phyloP scores from a whole-genome alignment of 2,888 invertebrate species.

The Volucella bombylans region DNA sequence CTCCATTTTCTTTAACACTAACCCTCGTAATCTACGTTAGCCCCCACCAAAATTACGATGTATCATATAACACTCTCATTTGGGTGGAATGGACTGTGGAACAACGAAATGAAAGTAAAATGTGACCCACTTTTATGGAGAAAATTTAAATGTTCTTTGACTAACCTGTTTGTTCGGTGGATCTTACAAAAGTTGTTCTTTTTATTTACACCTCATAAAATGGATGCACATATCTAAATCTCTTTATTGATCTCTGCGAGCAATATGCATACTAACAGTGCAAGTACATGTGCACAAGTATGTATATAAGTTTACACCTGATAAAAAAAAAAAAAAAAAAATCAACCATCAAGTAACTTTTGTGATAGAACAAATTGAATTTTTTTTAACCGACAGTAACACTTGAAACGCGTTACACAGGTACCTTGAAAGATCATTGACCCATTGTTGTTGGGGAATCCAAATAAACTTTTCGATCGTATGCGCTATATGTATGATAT shows the following conservation, averaged over 20 bases:
- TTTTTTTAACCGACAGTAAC: slow-evolving; percentile 16
- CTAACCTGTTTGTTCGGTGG: slow-evolving; percentile 22
- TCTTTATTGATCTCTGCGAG: slow-evolving; percentile 26
- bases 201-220: background rate
- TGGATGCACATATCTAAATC: background rate
- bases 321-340: background rate
- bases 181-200: background rate
- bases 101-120: background rate
- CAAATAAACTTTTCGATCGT: background rate
- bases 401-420: background rate
- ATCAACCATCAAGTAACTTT: slow-evolving; percentile 6
- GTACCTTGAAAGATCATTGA: background rate
- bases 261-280: background rate
- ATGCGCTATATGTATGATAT: slow-evolving; percentile 3
- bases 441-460: slow-evolving; percentile 9
- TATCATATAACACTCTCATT: too few relatives aligned
- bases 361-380: slow-evolving; percentile 18
- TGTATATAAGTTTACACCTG: background rate
- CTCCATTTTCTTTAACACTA: too few relatives aligned
- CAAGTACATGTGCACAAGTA: too few relatives aligned
- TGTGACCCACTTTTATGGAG: slow-evolving; percentile 10
- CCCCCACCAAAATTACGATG: too few relatives aligned
- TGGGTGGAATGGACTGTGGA: background rate
- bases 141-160: slow-evolving; percentile 13
- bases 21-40: too few relatives aligned